These are phyloP conservation scores for Arenaria interpres DNA, from an alignment of 2,113 vertebrate genomes.

Conservation along the genomic window DNA sequence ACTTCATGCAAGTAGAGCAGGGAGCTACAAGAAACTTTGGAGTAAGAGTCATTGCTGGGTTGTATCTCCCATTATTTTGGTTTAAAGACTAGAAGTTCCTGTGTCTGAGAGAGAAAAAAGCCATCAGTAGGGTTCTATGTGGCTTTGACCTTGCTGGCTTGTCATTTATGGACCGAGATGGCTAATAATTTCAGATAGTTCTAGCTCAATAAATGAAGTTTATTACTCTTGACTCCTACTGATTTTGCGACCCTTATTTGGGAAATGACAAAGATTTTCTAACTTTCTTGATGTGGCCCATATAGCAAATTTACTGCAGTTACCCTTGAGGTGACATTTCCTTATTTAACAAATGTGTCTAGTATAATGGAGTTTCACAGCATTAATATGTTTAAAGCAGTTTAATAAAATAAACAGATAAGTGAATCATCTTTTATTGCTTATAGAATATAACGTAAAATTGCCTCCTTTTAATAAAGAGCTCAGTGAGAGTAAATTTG, in stretches of 20 bases:
- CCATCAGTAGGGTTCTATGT: too few species aligned
- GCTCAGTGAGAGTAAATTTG: too few species aligned
- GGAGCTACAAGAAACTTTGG: background rate
- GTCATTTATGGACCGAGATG: background rate
- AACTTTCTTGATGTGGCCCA: background rate
- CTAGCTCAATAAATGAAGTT: background rate
- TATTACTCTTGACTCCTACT: background rate
- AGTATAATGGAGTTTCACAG: background rate
- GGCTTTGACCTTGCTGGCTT: background rate
- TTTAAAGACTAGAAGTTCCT: background rate
- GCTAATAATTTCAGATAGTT: background rate
- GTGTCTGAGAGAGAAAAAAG: background rate
- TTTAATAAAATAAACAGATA: background rate
- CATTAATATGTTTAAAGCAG: background rate
- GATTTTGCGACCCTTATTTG: background rate
- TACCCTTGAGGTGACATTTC: background rate
- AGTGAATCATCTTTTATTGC: background rate
- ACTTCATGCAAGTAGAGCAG: background rate
- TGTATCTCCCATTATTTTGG: fast-evolving
- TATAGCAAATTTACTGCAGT: background rate
- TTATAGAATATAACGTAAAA: background rate
- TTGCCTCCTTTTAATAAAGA: background rate
- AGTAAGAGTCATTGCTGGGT: background rate
- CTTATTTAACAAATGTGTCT: background rate
- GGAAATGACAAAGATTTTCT: background rate